These are phyloP conservation scores for Coregonus sp. DNA, from an alignment of 2,797 vertebrate genomes.

Conservation along the genomic window DNA sequence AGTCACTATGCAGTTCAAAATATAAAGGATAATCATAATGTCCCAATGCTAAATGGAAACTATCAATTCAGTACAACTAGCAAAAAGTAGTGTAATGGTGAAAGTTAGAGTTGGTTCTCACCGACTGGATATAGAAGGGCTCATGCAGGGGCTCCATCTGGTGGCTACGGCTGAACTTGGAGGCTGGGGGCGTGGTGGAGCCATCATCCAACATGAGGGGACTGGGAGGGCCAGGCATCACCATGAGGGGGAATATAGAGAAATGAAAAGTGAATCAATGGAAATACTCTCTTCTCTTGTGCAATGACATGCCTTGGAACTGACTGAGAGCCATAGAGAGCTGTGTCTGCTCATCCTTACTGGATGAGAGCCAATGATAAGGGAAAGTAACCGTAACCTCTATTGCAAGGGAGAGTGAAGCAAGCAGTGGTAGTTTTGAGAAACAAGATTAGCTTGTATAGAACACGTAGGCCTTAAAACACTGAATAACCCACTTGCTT, in stretches of 20 bases:
- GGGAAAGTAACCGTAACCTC: not conserved
- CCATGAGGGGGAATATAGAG: not conserved
- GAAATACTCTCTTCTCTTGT: not conserved
- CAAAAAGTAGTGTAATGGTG: too few species aligned
- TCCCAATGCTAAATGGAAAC: too few species aligned
- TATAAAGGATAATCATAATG: too few species aligned
- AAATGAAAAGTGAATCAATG: not conserved
- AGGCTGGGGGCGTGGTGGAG: constrained; percentile 73
- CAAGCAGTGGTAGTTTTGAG: not conserved
- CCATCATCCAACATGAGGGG: constrained; percentile 92
- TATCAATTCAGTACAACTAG: too few species aligned
- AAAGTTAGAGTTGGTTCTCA: constrained; percentile 57
- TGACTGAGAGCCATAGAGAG: not conserved
- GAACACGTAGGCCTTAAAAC: not conserved
- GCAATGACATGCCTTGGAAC: not conserved
- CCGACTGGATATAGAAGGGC: constrained; percentile 91
- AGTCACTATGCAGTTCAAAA: not conserved
- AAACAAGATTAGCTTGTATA: not conserved
- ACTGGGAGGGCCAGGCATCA: constrained; percentile 61
- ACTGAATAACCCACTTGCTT: not conserved
- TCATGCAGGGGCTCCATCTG: constrained; percentile 82
- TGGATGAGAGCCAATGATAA: not conserved
- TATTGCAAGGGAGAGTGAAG: not conserved
- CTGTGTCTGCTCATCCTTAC: not conserved
- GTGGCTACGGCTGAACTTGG: constrained; percentile 85